These are phyloP conservation scores for Pseudachorutes palmiensis DNA, from an alignment of 1,140 invertebrate species.

Conservation along the genomic window DNA sequence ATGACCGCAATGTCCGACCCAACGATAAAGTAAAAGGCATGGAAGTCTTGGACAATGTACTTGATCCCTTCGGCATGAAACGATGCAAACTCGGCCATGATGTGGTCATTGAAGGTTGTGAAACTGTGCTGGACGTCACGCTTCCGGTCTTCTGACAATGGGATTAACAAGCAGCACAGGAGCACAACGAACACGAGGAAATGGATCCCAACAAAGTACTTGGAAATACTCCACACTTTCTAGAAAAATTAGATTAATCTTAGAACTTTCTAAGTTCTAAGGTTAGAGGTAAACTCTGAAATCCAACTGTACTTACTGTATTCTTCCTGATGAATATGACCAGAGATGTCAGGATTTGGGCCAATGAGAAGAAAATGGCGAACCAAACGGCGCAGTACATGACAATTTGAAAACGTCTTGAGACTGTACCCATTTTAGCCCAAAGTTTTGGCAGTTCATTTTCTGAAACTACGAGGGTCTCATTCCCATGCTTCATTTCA, in stretches of 20 bases:
- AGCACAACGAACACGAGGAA: slow-evolving; percentile 18
- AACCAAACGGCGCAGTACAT: slow-evolving; percentile 1
- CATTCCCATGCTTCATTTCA: background rate
- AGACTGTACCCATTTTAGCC: background rate
- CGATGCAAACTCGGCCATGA: background rate
- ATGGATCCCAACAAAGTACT: slow-evolving; percentile 25
- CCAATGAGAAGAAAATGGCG: background rate
- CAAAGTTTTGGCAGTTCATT: background rate
- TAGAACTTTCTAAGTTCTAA: background rate
- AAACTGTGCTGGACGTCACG: slow-evolving; percentile 4
- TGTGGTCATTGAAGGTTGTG: slow-evolving; percentile 18
- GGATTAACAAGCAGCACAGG: slow-evolving; percentile 5
- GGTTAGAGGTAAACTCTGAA: background rate
- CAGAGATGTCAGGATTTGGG: background rate
- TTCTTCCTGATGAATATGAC: background rate
- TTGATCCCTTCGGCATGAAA: background rate
- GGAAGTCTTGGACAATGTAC: slow-evolving; percentile 16
- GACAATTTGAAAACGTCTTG: background rate
- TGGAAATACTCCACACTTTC: slow-evolving; percentile 11
- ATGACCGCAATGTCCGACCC: slow-evolving; percentile 5
- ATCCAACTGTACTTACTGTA: background rate
- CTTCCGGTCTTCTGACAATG: slow-evolving; percentile 17
- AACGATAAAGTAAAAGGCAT: slow-evolving; percentile 16
- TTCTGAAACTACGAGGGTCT: background rate
- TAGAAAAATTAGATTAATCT: slow-evolving; percentile 3